Evolutionary conservation across 2,113 vertebrate species (phyloP).

Genomic region (Motacilla tschutschensis): DNA sequence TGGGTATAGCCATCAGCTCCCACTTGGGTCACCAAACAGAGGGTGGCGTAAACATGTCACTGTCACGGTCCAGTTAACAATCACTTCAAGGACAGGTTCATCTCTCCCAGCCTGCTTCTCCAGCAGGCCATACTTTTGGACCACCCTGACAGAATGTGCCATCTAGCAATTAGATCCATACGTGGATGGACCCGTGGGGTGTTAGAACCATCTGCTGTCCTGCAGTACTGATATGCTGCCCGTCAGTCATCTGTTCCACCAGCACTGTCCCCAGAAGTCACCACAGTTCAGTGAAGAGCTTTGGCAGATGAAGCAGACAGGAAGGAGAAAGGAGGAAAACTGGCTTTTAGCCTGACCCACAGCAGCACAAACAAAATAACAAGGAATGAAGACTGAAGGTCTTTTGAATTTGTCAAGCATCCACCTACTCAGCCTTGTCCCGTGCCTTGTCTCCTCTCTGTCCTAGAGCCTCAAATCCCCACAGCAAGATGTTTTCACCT

Average conservation of each 20-base stretch:
- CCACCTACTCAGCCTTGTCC: not conserved
- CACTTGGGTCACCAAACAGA: not conserved
- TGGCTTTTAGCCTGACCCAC: not conserved
- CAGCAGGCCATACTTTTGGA: not conserved
- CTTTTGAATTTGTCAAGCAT: not conserved
- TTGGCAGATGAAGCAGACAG: constrained; percentile 24
- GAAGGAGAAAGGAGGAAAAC: constrained; percentile 4
- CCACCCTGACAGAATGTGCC: not conserved
- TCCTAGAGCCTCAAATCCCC: not conserved
- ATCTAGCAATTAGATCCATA: constrained; percentile 7
- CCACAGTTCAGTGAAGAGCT: not conserved
- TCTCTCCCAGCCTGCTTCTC: not conserved
- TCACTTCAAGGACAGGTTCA: not conserved
- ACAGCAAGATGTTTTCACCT: not conserved
- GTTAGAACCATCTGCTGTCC: constrained; percentile 44
- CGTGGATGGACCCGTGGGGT: not conserved
- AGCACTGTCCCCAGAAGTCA: constrained; percentile 26
- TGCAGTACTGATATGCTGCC: constrained; percentile 2
- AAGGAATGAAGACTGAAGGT: not conserved
- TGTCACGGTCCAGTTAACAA: not conserved
- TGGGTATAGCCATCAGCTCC: not conserved
- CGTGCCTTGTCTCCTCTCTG: not conserved
- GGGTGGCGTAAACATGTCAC: not conserved
- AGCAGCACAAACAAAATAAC: not conserved
- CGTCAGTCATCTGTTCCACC: constrained; percentile 40